These are phyloP conservation scores for Hemiprocne comata DNA, from an alignment of 2,113 vertebrate species.

Conservation along the genomic window DNA sequence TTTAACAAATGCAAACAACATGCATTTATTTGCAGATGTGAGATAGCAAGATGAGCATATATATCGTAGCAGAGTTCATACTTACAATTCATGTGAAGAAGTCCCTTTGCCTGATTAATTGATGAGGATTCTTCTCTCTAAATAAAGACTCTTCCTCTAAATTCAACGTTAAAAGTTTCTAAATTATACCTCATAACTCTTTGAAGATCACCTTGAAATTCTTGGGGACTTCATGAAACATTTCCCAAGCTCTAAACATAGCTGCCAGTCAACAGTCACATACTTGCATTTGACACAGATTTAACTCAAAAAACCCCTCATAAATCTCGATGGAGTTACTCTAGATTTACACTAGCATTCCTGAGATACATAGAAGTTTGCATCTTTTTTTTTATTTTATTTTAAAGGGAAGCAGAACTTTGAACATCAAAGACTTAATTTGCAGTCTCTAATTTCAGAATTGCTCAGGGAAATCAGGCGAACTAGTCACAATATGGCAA, in stretches of 20 bases:
- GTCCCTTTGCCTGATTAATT: background rate
- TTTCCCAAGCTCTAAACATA: constrained; percentile 33
- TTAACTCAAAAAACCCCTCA: background rate
- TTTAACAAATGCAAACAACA: background rate
- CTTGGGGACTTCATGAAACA: background rate
- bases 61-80: background rate
- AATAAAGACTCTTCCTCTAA: background rate
- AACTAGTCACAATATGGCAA: background rate
- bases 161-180: background rate
- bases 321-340: background rate
- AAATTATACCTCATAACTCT: background rate
- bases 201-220: constrained; percentile 49
- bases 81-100: background rate
- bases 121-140: background rate
- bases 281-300: constrained; percentile 18
- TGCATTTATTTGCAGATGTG: background rate
- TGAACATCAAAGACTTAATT: constrained; percentile 24
- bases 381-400: background rate
- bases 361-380: background rate
- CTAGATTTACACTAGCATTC: background rate
- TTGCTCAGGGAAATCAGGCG: background rate
- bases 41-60: background rate
- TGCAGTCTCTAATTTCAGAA: constrained; percentile 35
- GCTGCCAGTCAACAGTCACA: constrained; percentile 23
- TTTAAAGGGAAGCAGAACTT: background rate